Evolutionary conservation across 2,888 invertebrate genomes (phyloP), one percentile per base, ranked within the genome.

Genomic region (Aporophyla nigra): DNA sequence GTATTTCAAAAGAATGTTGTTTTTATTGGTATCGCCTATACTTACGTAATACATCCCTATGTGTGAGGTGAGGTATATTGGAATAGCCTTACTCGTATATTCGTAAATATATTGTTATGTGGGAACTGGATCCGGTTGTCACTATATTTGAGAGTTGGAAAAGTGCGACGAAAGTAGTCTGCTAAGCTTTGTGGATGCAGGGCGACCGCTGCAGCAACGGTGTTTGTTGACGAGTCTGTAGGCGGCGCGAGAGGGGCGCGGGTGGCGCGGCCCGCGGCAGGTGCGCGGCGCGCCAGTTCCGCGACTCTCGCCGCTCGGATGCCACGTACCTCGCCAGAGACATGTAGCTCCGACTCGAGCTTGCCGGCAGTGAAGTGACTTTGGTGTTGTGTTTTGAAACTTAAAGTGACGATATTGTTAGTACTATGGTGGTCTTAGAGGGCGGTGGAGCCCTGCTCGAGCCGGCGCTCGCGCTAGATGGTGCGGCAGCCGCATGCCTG

Each of bases 381-480:
- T 89, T 80, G 82, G 92, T 94, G 92, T 90, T 93, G 92, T 93
- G 92, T 86, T 87, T 85, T 88, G 76, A 89, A 86, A 91, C 91
- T 87, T 89, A 33, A 82, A 90, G 93, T 93, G 93, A 90, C 90
- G 81, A 85, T 86, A 90, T 83, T 87, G 79, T 87, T 89, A 82
- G 84, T 90, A 92, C 89, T 84, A 97, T 97, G 97, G 97, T 97
- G 89, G 97, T 97, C 91, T 93, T 97, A 83, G 97, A 97, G 92
- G 96, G 96, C 86, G 96, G 97, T 84, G 96, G 96, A 79, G 96
- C 95, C 86, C 93, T 96, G 87, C 93, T 96, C 77, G 97, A 96
- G 94, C 96, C 96, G 90, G 96, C 98, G 91, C 97, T 98, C 94
- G 98, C 98, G 94, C 97, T 98, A 91, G 97, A 98, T 93, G 98